Conservation (phyloP, 2,888 invertebrate species). For the Hanleya hanleyi region DNA sequence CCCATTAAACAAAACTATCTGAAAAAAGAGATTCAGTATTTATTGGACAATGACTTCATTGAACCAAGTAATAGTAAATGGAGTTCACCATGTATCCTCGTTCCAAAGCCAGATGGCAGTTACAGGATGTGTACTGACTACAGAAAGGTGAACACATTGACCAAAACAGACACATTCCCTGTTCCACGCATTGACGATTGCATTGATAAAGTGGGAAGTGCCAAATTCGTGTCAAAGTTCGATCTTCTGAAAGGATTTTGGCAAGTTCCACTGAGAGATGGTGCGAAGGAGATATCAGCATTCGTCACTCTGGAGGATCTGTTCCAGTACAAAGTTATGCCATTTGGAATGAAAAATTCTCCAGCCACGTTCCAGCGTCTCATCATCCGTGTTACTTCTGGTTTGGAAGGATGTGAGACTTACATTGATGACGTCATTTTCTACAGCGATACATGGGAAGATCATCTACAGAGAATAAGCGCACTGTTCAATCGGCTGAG, state of each 20-base stretch:
- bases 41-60: no score
- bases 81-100: constrained; percentile 45
- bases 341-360: constrained; percentile 42
- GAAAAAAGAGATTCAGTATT: no score
- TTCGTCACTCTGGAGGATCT: no score
- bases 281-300: constrained; percentile 40
- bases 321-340: constrained; percentile 42
- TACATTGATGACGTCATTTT: constrained; percentile 38
- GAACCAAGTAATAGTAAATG: constrained; percentile 41
- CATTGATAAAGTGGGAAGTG: constrained; percentile 39
- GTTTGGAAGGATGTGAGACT: no score
- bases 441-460: constrained; percentile 1
- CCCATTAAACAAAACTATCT: constrained; percentile 15
- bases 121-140: constrained; percentile 42
- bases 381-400: constrained; percentile 24
- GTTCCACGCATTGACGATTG: no score
- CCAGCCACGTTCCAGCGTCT: constrained; percentile 38
- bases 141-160: no score
- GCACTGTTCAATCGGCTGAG: constrained; percentile 7
- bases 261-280: constrained; percentile 34
- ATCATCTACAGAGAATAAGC: constrained; percentile 20
- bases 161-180: constrained; percentile 45
- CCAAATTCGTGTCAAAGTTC: constrained; percentile 43
- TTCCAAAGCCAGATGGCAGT: constrained; percentile 32
- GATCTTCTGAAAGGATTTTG: constrained; percentile 43